Evolutionary conservation across 2,113 vertebrate species (phyloP).

Genomic region (Pedionomus torquatus): DNA sequence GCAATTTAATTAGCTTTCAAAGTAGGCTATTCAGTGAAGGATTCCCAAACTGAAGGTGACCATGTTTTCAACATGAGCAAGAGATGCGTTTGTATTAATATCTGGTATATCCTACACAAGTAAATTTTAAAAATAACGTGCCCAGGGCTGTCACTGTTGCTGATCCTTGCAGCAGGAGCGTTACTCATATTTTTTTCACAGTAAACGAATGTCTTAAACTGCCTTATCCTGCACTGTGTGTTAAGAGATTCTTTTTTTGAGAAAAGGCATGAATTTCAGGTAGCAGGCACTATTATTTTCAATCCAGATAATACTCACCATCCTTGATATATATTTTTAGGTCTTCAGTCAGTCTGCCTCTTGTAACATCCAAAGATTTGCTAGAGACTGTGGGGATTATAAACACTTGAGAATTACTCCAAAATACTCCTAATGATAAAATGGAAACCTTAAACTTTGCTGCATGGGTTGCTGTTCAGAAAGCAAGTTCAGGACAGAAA

Average conservation of each 20-base stretch:
- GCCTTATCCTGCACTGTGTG: accelerated
- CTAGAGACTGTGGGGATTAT: background rate
- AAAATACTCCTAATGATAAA: background rate
- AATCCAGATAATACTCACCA: background rate
- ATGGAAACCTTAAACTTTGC: background rate
- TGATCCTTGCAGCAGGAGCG: background rate
- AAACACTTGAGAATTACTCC: background rate
- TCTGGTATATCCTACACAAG: background rate
- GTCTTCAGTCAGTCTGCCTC: background rate
- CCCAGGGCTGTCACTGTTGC: background rate
- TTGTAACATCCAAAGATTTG: background rate
- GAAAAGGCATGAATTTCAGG: background rate
- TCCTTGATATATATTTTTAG: background rate
- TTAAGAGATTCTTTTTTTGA: background rate
- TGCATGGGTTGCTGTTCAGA: background rate
- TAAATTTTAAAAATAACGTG: background rate
- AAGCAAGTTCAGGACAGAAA: background rate
- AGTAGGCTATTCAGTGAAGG: background rate
- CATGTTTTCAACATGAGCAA: background rate
- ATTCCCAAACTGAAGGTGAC: slow-evolving; percentile 15
- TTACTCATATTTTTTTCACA: background rate
- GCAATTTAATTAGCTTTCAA: slow-evolving; percentile 16
- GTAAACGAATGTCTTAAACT: background rate
- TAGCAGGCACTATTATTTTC: background rate
- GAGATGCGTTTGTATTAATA: background rate